Conservation (phyloP, 2,797 vertebrate species). For the Tauraco hartlaubi region DNA sequence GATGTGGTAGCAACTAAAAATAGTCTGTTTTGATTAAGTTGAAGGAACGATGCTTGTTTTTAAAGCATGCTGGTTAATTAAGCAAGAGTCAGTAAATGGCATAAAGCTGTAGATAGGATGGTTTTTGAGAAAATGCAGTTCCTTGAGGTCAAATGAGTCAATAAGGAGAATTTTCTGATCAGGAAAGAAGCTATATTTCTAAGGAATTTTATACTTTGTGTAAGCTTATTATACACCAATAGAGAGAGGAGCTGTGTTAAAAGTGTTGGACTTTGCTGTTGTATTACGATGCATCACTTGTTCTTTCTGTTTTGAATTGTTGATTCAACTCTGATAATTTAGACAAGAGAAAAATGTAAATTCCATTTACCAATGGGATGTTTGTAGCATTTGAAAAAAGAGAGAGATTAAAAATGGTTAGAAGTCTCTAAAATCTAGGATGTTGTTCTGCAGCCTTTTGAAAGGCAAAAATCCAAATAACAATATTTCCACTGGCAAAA, state of each 20-base stretch:
- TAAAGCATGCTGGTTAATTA: constrained; percentile 60
- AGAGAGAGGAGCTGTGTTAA: constrained; percentile 30
- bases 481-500: constrained; percentile 46
- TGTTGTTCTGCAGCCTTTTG: constrained; percentile 39
- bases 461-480: constrained; percentile 56
- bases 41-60: constrained; percentile 10
- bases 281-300: not conserved
- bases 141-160: constrained; percentile 31
- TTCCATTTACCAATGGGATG: constrained; percentile 27
- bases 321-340: constrained; percentile 51
- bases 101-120: constrained; percentile 9
- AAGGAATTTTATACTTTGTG: constrained; percentile 35
- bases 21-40: constrained; percentile 27
- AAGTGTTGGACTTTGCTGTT: constrained; percentile 35
- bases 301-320: constrained; percentile 46
- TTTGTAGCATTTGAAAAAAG: constrained; percentile 23
- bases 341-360: constrained; percentile 53
- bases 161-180: constrained; percentile 47
- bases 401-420: constrained; percentile 43
- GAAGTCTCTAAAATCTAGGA: constrained; percentile 26
- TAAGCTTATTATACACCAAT: constrained; percentile 10
- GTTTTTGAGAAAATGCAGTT: constrained; percentile 28
- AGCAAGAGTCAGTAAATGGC: constrained; percentile 42
- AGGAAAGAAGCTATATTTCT: not conserved
- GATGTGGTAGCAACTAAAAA: constrained; percentile 47